Evolutionary conservation across 2,113 vertebrate species (phyloP).

Genomic region (Chaetodon trifascialis): DNA sequence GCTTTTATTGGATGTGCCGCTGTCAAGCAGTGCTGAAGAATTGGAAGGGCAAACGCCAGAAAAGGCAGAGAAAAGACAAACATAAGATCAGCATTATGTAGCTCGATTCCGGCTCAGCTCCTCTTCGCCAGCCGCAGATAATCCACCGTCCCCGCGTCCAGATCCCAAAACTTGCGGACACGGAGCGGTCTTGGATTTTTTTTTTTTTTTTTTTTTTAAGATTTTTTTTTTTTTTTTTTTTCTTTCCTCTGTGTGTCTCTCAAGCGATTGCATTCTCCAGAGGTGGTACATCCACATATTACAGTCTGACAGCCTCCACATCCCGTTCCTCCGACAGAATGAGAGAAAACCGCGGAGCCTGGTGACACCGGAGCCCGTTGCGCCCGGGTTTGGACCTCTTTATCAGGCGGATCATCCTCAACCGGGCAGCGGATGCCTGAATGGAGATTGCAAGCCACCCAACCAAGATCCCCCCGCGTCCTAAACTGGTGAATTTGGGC

Average conservation of each 20-base stretch:
- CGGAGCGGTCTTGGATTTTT: slow-evolving; percentile 68
- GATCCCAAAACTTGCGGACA: slow-evolving; percentile 79
- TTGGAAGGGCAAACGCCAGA: slow-evolving; percentile 83
- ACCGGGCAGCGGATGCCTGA: slow-evolving; percentile 76
- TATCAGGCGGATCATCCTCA: slow-evolving; percentile 73
- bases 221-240: slow-evolving; percentile 13
- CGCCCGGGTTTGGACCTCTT: slow-evolving; percentile 63
- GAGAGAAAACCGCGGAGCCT: slow-evolving; percentile 71
- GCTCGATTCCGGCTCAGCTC: slow-evolving; percentile 60
- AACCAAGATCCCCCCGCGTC: slow-evolving; percentile 55
- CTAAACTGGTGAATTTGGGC: slow-evolving; percentile 59
- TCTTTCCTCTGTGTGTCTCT: slow-evolving; percentile 33
- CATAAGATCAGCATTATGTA: slow-evolving; percentile 77
- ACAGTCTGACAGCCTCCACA: slow-evolving; percentile 73
- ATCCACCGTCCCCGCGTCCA: slow-evolving; percentile 58
- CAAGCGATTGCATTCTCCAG: slow-evolving; percentile 73
- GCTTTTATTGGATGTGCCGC: slow-evolving; percentile 90
- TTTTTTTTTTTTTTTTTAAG: slow-evolving; percentile 2
- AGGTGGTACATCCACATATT: slow-evolving; percentile 76
- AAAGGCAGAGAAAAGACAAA: slow-evolving; percentile 81
- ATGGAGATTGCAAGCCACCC: slow-evolving; percentile 72
- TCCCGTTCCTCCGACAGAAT: slow-evolving; percentile 52
- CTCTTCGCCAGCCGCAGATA: slow-evolving; percentile 59
- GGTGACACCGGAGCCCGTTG: slow-evolving; percentile 55
- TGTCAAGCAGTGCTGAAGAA: slow-evolving; percentile 89